Evolutionary conservation across 2,113 vertebrate genomes (phyloP).

Genomic region (Actenoides hombroni): DNA sequence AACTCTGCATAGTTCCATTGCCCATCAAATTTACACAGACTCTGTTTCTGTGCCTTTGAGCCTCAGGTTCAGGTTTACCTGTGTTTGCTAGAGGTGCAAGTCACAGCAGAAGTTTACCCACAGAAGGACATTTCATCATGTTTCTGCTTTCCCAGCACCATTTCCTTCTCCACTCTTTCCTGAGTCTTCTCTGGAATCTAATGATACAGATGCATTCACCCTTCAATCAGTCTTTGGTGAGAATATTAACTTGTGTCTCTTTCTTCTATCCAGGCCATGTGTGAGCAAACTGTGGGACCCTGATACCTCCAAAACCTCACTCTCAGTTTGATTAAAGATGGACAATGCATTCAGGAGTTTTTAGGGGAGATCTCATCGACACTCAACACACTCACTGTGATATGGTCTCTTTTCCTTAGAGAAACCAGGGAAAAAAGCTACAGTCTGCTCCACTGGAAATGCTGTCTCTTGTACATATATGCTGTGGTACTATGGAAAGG

Average conservation of each 20-base stretch:
- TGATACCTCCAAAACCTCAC: neutral
- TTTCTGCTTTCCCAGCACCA: neutral
- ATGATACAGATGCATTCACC: neutral
- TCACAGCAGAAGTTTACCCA: fast-evolving
- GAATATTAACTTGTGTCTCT: neutral
- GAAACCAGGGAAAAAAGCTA: neutral
- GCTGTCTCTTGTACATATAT: neutral
- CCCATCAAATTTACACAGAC: neutral
- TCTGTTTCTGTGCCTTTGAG: neutral
- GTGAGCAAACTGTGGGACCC: neutral
- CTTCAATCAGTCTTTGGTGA: neutral
- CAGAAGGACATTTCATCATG: neutral
- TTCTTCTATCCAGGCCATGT: neutral
- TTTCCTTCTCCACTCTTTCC: neutral
- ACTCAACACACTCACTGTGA: neutral
- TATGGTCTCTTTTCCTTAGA: neutral
- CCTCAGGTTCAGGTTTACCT: neutral
- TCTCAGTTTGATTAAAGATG: neutral
- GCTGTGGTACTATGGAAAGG: neutral
- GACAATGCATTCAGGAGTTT: neutral
- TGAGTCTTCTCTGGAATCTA: neutral
- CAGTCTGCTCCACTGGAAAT: neutral
- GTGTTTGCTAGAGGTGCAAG: neutral
- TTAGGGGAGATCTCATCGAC: neutral
- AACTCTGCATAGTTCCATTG: neutral